Percentiles rank a stretch among this genome's conserved stretches.
Conservation (phyloP, 2,888 invertebrate genomes). For the Plebejus argus region DNA sequence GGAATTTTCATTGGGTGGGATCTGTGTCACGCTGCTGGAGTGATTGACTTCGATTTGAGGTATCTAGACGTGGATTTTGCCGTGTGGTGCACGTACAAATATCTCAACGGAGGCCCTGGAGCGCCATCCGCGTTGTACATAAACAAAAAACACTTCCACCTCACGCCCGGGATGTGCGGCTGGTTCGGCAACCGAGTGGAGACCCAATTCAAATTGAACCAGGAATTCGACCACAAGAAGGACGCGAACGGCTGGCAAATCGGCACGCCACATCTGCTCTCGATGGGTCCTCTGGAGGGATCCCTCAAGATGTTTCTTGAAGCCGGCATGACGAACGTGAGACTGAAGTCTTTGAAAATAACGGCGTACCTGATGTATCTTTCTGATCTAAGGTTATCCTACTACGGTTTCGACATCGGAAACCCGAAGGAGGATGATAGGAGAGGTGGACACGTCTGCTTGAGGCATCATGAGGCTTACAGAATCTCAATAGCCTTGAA, state of each 20-base stretch:
- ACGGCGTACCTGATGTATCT: conserved; percentile 67
- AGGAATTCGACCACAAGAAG: conserved; percentile 64
- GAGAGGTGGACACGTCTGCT: conserved; percentile 66
- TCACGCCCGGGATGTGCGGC: conserved; percentile 60
- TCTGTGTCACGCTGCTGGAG: conserved; percentile 63
- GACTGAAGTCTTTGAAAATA: conserved; percentile 66
- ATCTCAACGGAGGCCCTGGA: conserved; percentile 69
- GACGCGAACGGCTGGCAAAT: conserved; percentile 67
- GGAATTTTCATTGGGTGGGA: conserved; percentile 69
- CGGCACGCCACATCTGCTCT: conserved; percentile 59
- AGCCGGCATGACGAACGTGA: conserved; percentile 59
- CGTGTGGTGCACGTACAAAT: conserved; percentile 72
- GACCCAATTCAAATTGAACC: conserved; percentile 59
- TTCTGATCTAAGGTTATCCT: conserved; percentile 54
- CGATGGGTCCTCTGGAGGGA: conserved; percentile 66
- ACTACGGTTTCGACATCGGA: conserved; percentile 60
- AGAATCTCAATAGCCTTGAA: conserved; percentile 63
- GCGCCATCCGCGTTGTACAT: conserved; percentile 61
- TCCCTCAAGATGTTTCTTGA: conserved; percentile 59
- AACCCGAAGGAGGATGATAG: conserved; percentile 56
- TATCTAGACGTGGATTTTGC: conserved; percentile 66
- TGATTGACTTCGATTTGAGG: conserved; percentile 60
- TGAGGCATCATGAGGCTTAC: conserved; percentile 63
- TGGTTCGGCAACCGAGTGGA: conserved; percentile 65
- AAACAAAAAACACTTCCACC: conserved; percentile 61